Conservation (phyloP, 2,797 vertebrate genomes). For the Intellagama lesueurii region DNA sequence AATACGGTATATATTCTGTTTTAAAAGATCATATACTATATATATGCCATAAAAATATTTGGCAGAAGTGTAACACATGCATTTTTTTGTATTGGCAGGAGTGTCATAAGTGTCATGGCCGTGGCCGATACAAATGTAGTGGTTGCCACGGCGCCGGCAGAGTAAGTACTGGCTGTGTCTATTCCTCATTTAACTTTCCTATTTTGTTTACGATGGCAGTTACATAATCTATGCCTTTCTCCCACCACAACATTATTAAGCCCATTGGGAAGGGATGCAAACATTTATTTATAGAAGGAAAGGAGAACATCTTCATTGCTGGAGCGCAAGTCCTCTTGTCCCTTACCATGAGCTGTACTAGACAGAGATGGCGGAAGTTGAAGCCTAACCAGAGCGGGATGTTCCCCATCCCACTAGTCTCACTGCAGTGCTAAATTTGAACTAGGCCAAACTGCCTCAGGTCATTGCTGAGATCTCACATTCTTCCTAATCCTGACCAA, state of each 20-base stretch:
- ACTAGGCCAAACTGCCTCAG: no score
- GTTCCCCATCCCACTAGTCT: no score
- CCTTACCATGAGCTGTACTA: no score
- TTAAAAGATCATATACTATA: background rate
- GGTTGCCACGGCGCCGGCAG: conserved; percentile 73
- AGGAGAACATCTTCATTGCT: no score
- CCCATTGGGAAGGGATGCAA: background rate
- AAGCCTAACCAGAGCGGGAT: no score
- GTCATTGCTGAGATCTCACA: no score
- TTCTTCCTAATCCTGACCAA: no score
- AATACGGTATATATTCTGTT: background rate
- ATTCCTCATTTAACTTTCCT: background rate
- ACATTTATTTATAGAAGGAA: background rate
- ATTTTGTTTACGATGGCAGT: background rate
- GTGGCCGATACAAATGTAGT: conserved; percentile 75
- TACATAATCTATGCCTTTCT: background rate
- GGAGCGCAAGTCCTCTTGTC: no score
- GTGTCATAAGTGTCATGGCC: conserved; percentile 81
- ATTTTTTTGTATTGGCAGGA: conserved; percentile 56
- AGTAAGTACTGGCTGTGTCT: conserved; percentile 71
- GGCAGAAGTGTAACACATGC: background rate
- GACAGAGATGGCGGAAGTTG: background rate
- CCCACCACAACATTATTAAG: background rate
- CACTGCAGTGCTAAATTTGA: no score
- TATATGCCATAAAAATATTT: fast-evolving